Evolutionary conservation across 2,888 invertebrate species (phyloP).

Genomic region (Capitulum mitella): DNA sequence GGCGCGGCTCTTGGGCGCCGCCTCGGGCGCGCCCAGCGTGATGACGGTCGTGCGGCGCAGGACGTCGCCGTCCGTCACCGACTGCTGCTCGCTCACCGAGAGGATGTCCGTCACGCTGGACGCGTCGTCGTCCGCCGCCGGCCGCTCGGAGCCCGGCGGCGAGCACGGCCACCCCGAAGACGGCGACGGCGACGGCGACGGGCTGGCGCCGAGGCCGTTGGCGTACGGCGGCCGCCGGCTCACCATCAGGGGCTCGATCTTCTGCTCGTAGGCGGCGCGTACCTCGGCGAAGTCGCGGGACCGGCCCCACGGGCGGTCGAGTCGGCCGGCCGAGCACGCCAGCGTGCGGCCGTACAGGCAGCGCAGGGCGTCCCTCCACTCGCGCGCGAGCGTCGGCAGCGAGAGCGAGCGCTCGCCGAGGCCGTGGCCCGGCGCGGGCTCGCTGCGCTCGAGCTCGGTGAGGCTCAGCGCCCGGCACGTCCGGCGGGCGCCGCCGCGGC

Average conservation of each 20-base stretch:
- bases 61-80: constrained; percentile 11
- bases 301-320: background rate
- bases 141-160: too few relatives aligned
- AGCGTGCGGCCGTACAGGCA: background rate
- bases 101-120: constrained; percentile 8
- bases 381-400: too few relatives aligned
- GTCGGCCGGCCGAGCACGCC: background rate
- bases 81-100: constrained; percentile 1
- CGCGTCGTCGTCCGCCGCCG: constrained; percentile 1
- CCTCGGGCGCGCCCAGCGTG: background rate
- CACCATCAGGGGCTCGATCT: background rate
- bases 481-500: constrained; percentile 35
- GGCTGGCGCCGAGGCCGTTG: background rate
- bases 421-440: background rate
- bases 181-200: background rate
- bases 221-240: background rate
- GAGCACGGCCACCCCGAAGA: too few relatives aligned
- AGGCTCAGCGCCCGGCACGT: constrained; percentile 31
- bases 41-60: background rate
- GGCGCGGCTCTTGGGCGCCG: background rate
- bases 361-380: too few relatives aligned
- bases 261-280: background rate
- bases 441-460: constrained; percentile 26
- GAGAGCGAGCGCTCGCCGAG: background rate
- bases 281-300: background rate